Evolutionary conservation across 1,140 invertebrate genomes (phyloP), one percentile per base, ranked within the genome.

Genomic region (Trichoplusia ni): DNA sequence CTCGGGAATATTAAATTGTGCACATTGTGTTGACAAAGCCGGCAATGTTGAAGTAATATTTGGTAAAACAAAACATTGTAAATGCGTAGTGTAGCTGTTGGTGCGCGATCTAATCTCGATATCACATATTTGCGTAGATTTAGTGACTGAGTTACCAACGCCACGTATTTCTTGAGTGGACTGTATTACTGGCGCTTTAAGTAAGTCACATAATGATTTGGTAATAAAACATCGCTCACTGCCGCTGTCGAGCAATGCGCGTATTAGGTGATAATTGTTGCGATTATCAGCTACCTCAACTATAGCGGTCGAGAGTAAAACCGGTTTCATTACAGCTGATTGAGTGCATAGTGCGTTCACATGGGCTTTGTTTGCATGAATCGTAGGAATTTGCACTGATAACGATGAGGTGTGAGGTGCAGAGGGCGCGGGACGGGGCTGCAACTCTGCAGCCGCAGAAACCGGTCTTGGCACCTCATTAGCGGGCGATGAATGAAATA

Each of bases 221-320:
- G 65, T 63, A 37, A 77, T 66, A 40, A 71, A 71, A 58, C 60
- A 63, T 14, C 61, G 44, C 37, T 76, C 54, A 29, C 68, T 76
- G 0, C 71, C 68, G 8, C 27, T 70, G 21, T 75, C 73, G 4
- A 75, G 44, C 0, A 75, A 11, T 4, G 66, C 73, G 29, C 65
- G 44, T 7, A 31, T 58, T 6, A 27, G 19, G 18, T 67, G 63
- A 68, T 67, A 66, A 38, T 58, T 61, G 42, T 62, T 61, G 31
- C 46, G 29, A 1, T 31, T 19, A 54, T 73, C 71, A 7, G 42
- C 33, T 29, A 74, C 47, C 19, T 68, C 58, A 31, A 74, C 42
- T 5, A 71, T 13, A 13, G 73, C 73, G 7, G 73, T 75, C 1
- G 69, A 75, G 47, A 75, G 31, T 33, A 69, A 61, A 21, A 75